Conservation (phyloP, 2,888 invertebrate species). For the Athrips mouffetella region DNA sequence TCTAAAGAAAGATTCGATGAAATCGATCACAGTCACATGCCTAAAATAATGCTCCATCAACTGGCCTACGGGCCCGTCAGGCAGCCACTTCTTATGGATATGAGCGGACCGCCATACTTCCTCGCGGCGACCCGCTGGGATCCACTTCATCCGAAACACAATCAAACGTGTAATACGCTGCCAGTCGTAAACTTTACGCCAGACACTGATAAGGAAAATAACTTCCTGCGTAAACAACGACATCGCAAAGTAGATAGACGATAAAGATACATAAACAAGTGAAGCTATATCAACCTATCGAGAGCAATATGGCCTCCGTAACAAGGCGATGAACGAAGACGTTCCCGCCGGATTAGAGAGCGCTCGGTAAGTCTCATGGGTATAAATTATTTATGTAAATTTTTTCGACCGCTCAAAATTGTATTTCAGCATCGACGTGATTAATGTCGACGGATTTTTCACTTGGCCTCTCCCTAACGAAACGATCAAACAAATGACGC, state of each 20-base stretch:
- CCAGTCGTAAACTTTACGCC: conserved; percentile 28
- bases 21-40: conserved; percentile 75
- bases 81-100: conserved; percentile 50
- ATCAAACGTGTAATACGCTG: conserved; percentile 48
- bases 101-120: conserved; percentile 49
- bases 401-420: conserved; percentile 67
- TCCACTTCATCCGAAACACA: conserved; percentile 46
- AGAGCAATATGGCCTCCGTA: conserved; percentile 39
- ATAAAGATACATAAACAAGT: conserved; percentile 22
- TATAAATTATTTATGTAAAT: conserved; percentile 76
- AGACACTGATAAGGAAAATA: conserved; percentile 10
- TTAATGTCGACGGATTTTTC: conserved; percentile 73
- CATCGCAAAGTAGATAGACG: conserved; percentile 2
- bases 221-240: conserved; percentile 10
- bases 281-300: conserved; percentile 34
- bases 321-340: conserved; percentile 31
- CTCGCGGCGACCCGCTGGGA: conserved; percentile 50
- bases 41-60: conserved; percentile 66
- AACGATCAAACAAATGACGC: conserved; percentile 66
- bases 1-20: conserved; percentile 63
- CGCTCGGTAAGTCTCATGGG: conserved; percentile 50
- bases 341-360: conserved; percentile 47
- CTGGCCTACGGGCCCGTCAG: conserved; percentile 42
- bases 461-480: conserved; percentile 61
- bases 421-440: conserved; percentile 70